Percentiles rank a stretch among this genome's conserved stretches.
These are phyloP conservation scores for Petrosia ficiformis DNA, from an alignment of 37 sponge, comb jelly and placozoan genomes.

Conservation along the genomic window DNA sequence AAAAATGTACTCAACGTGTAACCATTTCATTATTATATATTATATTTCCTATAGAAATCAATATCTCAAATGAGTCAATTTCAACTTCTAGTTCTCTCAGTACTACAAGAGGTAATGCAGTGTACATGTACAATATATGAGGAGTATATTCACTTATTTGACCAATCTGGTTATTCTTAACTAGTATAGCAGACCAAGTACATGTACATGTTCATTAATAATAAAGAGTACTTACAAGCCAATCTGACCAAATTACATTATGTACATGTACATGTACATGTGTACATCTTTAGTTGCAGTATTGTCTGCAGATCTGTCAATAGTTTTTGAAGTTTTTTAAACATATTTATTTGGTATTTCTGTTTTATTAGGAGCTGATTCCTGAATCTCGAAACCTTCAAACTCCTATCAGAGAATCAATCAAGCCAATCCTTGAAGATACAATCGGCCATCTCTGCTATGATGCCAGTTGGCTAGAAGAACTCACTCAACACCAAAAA, in stretches of 20 bases:
- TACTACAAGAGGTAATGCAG: constrained; percentile 18
- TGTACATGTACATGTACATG: background rate
- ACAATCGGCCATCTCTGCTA: constrained; percentile 25
- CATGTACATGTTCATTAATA: no score
- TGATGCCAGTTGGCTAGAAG: constrained; percentile 14
- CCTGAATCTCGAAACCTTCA: constrained; percentile 37
- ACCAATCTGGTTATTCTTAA: no score
- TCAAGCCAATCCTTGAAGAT: constrained; percentile 22
- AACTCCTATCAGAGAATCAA: constrained; percentile 8
- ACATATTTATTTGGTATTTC: background rate
- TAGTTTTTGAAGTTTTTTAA: background rate
- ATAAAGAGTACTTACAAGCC: background rate
- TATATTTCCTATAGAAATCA: constrained; percentile 4
- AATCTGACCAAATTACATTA: no score
- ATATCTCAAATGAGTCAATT: constrained; percentile 41
- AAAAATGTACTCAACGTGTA: no score
- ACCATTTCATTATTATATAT: no score
- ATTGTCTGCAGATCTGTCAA: no score
- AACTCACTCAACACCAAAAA: constrained; percentile 20
- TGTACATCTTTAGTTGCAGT: background rate
- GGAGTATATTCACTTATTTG: no score
- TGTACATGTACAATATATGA: no score
- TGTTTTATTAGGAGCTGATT: constrained; percentile 53
- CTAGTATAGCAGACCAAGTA: no score
- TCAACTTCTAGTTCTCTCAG: constrained; percentile 17